Evolutionary conservation across 1,140 invertebrate genomes (phyloP).

Genomic region (Theocolax elegans): DNA sequence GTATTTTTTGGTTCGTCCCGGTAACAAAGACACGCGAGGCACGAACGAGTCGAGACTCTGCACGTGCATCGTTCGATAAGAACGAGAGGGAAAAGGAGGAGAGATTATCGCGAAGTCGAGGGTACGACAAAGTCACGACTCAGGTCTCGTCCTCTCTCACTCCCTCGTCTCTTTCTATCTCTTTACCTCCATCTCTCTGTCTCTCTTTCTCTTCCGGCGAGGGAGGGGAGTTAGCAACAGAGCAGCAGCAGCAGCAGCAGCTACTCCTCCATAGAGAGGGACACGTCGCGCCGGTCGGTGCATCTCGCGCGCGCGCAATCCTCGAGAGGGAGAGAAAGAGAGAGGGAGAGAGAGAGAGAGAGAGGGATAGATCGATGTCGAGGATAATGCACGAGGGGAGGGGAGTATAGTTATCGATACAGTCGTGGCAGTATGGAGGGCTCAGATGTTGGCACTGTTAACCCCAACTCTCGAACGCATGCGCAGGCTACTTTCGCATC

Average conservation of each 20-base stretch:
- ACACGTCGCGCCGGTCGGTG: neutral
- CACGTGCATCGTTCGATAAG: too few species aligned
- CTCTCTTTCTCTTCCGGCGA: too few species aligned
- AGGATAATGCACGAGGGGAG: neutral
- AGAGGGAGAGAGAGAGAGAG: constrained; percentile 1
- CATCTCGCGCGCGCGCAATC: neutral
- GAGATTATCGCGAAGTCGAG: constrained; percentile 9
- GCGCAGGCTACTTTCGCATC: too few species aligned
- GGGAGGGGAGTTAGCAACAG: constrained; percentile 18
- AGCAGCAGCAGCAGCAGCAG: neutral
- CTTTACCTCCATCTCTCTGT: too few species aligned
- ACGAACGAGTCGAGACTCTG: too few species aligned
- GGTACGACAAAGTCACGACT: neutral
- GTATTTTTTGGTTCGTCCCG: too few species aligned
- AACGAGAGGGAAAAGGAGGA: neutral
- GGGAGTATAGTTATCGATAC: too few species aligned
- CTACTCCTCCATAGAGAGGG: neutral
- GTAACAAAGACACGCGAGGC: too few species aligned
- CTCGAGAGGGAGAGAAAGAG: neutral
- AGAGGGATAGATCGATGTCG: constrained; percentile 9
- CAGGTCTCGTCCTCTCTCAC: neutral
- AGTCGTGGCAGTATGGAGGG: too few species aligned
- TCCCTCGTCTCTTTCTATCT: neutral
- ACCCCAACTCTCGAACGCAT: too few species aligned
- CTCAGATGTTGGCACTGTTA: too few species aligned